Conservation (phyloP, 2,888 invertebrate genomes). For the Antheraea yamamai region DNA sequence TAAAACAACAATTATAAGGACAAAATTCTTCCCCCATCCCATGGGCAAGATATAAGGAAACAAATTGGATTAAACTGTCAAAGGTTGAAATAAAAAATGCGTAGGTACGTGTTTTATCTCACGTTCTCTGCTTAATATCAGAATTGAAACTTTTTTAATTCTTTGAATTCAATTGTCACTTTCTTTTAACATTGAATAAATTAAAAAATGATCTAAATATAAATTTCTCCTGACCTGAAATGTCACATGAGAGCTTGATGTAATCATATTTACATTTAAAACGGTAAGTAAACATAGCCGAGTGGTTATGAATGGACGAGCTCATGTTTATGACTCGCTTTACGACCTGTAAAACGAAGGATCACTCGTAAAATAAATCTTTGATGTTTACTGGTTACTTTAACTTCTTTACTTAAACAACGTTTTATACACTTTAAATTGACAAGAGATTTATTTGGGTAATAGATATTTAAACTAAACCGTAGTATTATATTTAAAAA, state of each 20-base stretch:
- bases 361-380: slow-evolving; percentile 76
- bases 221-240: slow-evolving; percentile 41
- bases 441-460: background rate
- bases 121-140: slow-evolving; percentile 71
- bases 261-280: slow-evolving; percentile 78
- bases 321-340: slow-evolving; percentile 74
- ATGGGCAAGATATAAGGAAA: slow-evolving; percentile 72
- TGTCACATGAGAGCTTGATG: slow-evolving; percentile 52
- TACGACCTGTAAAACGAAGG: slow-evolving; percentile 79
- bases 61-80: slow-evolving; percentile 82
- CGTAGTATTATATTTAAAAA: background rate
- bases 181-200: slow-evolving; percentile 14
- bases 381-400: slow-evolving; percentile 47
- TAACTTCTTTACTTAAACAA: slow-evolving; percentile 34
- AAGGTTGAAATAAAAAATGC: slow-evolving; percentile 79
- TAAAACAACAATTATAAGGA: slow-evolving; percentile 77
- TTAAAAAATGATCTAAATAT: slow-evolving; percentile 11
- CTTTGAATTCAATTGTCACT: slow-evolving; percentile 28
- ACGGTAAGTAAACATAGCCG: slow-evolving; percentile 73
- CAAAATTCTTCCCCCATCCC: slow-evolving; percentile 73
- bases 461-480: background rate
- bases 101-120: slow-evolving; percentile 60
- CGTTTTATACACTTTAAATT: slow-evolving; percentile 27
- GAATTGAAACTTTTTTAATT: slow-evolving; percentile 36
- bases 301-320: slow-evolving; percentile 74